Evolutionary conservation across 1,140 invertebrate species (phyloP), one percentile per base, ranked within the genome.

Genomic region (Macrostomum lignano): DNA sequence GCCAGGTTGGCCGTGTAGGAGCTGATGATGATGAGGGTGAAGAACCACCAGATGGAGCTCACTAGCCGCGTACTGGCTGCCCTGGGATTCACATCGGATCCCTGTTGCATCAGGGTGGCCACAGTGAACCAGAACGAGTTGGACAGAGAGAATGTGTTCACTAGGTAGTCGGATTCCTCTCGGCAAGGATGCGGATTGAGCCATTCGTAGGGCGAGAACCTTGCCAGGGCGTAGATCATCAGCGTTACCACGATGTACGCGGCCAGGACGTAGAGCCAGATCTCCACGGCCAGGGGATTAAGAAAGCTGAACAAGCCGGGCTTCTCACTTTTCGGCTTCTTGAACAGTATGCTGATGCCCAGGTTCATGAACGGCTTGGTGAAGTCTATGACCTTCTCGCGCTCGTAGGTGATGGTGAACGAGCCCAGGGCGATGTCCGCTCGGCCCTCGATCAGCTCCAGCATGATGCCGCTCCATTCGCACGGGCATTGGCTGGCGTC

Each of bases 191-290:
- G 24, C 7, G 25, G 13, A 10, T 37, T 36, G 10, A 19, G 29
- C 38, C 38, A 39, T 36, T 39, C 38, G 20, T 31, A 29, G 17
- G 33, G 33, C 5, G 33, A 32, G 28, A 39, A 21, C 13, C 33
- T 33, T 19, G 38, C 17, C 17, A 36, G 32, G 6, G 25, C 7
- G 30, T 36, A 39, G 20, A 39, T 20, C 3, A 29, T 30, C 14
- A 39, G 14, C n/a, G 11, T 19, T 5, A 33, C 32, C 3, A 13
- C 9, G 32, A 93, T 70, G 56, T 88, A 93, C 29, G 79, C 82
- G 53, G 88, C 81, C 40, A 86, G 72, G 33, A 94, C 75, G 58
- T 81, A 88, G 49, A 69, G 73, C 86, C 86, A 96, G 49, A 94
- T 58, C 58, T 91, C 82, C 46, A 74, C 74, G 35, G 76, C 82